Evolutionary conservation across 2,888 invertebrate species (phyloP).

Genomic region (Euplagia quadripunctaria): DNA sequence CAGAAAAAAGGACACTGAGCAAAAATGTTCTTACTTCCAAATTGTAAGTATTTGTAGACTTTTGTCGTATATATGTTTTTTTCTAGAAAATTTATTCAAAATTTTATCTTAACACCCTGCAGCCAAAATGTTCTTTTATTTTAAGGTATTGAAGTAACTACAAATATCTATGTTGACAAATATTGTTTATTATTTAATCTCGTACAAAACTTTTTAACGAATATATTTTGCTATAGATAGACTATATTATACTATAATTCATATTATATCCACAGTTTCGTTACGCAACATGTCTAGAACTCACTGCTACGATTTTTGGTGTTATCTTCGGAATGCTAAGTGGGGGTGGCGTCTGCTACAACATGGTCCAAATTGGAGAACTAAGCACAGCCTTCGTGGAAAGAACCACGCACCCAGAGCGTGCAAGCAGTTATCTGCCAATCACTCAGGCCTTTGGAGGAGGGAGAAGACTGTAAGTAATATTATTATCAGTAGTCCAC

Average conservation of each 20-base stretch:
- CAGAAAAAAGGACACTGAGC: constrained; percentile 40
- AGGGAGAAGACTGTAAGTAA: constrained; percentile 73
- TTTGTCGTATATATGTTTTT: not conserved
- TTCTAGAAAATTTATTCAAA: too few relatives aligned
- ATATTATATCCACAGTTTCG: constrained; percentile 64
- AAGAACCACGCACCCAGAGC: constrained; percentile 68
- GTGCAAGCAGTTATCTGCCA: constrained; percentile 71
- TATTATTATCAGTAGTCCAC: not conserved
- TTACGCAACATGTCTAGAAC: constrained; percentile 75
- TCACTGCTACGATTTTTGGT: constrained; percentile 69
- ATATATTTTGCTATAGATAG: too few relatives aligned
- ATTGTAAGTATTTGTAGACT: constrained; percentile 50
- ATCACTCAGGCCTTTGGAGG: constrained; percentile 74
- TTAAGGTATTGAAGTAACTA: not conserved
- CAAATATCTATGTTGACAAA: too few relatives aligned
- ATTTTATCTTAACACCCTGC: not conserved
- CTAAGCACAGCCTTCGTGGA: constrained; percentile 88
- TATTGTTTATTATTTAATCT: too few relatives aligned
- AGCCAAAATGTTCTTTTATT: not conserved
- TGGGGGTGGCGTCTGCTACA: constrained; percentile 83
- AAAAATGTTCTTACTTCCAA: constrained; percentile 55
- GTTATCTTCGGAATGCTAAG: constrained; percentile 72
- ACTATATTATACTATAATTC: not conserved
- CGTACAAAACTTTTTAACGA: too few relatives aligned
- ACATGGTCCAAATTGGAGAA: constrained; percentile 89